Evolutionary conservation across 2,797 vertebrate species (phyloP), one percentile per base, ranked within the genome.

Genomic region (Crocidura indochinensis): DNA sequence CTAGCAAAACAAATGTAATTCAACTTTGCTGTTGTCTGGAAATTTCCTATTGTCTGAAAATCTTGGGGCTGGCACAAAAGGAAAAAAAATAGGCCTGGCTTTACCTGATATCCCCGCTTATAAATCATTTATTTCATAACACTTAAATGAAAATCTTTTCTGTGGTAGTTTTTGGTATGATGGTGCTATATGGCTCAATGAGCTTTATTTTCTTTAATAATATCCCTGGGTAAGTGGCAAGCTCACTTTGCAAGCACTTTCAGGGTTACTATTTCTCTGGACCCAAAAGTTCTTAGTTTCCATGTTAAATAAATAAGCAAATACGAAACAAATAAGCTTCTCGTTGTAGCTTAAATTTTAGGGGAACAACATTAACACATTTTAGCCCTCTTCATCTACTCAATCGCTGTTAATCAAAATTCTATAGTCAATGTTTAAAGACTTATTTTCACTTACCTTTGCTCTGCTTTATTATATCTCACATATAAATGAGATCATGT

Each of bases 151-250:
- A 68, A 60, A 47, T 44, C 71, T 65, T 71, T 60, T 60, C 17
- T 15, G 15, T 56, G 53, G 10, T 56, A 56, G 5, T 56, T 14
- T 56, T 56, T 17, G 19, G 15, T 56, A 20, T 20, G 79, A 27
- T 7, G 31, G n/a, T 26, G 44, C n/a, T 26, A 77, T 38, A 0
- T 60, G 72, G 67, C n/a, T 87, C 49, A 10, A 27, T 24, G 60
- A 49, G 26, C 24, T 49, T 12, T 51, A 38, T 60, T 60, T 60
- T 26, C 46, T 87, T 81, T 77, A 22, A 62, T 67, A 8, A 2
- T 29, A 90, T 87, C 68, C 77, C 31, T 62, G 20, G 22, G 22
- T 68, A 4, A 26, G 82, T 91, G 71, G 29, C 69, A 74, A 88
- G 51, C 6, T 10, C 17, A 0, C 4, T 9, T 60, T 24, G 64